phyloP scores from a whole-genome alignment of 92 coral and sea anemone genomes.

The Epizoanthus rinbou region DNA sequence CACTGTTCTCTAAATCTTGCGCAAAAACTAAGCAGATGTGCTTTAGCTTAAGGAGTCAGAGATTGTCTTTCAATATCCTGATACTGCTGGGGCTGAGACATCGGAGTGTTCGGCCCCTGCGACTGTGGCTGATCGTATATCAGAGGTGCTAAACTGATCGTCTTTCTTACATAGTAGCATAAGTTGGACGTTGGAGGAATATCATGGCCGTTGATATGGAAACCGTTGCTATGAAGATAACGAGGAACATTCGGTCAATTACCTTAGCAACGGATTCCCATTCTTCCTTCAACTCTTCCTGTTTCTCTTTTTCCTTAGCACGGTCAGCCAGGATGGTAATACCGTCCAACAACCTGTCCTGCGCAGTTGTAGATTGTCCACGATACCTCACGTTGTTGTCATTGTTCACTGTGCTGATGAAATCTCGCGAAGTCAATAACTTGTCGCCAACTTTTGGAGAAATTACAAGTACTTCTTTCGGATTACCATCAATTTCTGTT shows the following conservation, averaged over 20 bases:
- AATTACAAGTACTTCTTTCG: slow-evolving; percentile 82
- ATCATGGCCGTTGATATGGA: slow-evolving; percentile 89
- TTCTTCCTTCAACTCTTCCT: slow-evolving; percentile 85
- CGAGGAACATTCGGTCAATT: slow-evolving; percentile 85
- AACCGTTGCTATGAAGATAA: slow-evolving; percentile 88
- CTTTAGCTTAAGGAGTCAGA: not conserved
- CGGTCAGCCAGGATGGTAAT: slow-evolving; percentile 82
- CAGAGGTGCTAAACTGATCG: not conserved
- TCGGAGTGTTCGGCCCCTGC: not conserved
- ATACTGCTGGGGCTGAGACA: too few relatives aligned
- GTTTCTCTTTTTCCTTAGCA: slow-evolving; percentile 86
- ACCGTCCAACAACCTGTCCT: slow-evolving; percentile 79
- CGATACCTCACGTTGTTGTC: slow-evolving; percentile 81
- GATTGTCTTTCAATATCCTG: not conserved
- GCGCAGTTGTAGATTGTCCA: slow-evolving; percentile 57
- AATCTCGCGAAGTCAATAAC: slow-evolving; percentile 73
- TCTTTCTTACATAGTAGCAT: slow-evolving; percentile 72
- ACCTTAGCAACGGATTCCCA: slow-evolving; percentile 99
- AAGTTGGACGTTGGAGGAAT: slow-evolving; percentile 87
- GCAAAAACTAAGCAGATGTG: too few relatives aligned
- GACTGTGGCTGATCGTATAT: too few relatives aligned
- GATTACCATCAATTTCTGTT: slow-evolving; percentile 54
- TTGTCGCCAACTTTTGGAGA: slow-evolving; percentile 83
- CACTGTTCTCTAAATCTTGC: not conserved
- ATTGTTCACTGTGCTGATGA: slow-evolving; percentile 70